These are phyloP conservation scores for Drosophila subsilvestris DNA, from an alignment of 2,888 invertebrate species.

Conservation along the genomic window DNA sequence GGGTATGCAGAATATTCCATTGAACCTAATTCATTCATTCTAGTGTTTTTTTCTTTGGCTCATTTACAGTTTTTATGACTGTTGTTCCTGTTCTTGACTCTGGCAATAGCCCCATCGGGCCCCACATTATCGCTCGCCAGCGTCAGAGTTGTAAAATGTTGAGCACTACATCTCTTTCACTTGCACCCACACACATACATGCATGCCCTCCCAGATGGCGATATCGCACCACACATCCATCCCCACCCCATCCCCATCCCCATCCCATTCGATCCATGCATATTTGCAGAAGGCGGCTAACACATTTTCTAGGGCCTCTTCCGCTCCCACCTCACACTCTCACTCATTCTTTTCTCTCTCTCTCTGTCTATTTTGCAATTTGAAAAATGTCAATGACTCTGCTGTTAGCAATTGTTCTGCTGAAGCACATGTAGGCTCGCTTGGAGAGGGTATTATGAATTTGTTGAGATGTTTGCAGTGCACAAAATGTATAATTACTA, in stretches of 20 bases:
- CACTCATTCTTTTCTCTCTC: not conserved
- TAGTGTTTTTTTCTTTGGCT: constrained; percentile 8
- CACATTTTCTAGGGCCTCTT: constrained; percentile 48
- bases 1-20: constrained; percentile 19
- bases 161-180: not conserved
- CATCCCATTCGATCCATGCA: not conserved
- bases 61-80: constrained; percentile 40
- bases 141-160: constrained; percentile 27
- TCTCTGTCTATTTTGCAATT: constrained; percentile 40
- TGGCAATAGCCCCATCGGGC: constrained; percentile 22
- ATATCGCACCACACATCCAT: not conserved
- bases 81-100: constrained; percentile 35
- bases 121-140: constrained; percentile 34
- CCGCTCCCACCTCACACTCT: not conserved
- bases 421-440: constrained; percentile 28
- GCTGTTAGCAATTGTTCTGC: constrained; percentile 34
- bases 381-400: constrained; percentile 71
- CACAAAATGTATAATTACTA: too few species aligned
- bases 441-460: not conserved
- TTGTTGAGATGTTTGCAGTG: constrained; percentile 1
- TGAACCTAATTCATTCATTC: constrained; percentile 15
- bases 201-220: not conserved
- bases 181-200: not conserved
- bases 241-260: not conserved
- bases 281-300: constrained; percentile 61